Conservation (phyloP, 2,888 invertebrate genomes). For the Drosophila neutralis region DNA sequence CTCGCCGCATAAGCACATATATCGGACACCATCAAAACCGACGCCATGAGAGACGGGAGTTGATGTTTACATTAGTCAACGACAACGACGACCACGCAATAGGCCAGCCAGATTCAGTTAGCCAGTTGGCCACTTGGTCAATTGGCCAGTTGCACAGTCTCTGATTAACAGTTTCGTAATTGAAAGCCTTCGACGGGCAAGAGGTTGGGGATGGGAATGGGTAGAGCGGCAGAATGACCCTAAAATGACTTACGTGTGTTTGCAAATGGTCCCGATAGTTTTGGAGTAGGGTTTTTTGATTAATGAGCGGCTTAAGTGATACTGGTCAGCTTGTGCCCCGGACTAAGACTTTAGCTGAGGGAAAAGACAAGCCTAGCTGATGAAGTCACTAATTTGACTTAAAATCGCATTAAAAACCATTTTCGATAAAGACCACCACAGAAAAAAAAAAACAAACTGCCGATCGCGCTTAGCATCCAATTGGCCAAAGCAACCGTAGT, state of each 20-base stretch:
- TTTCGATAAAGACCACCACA: slow-evolving; percentile 66
- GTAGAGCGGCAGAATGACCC: slow-evolving; percentile 5
- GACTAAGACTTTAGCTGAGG: slow-evolving; percentile 49
- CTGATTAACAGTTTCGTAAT: slow-evolving; percentile 72
- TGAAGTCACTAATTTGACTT: slow-evolving; percentile 79
- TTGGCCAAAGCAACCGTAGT: slow-evolving; percentile 8
- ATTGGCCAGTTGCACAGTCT: slow-evolving; percentile 38
- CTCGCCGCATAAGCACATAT: slow-evolving; percentile 1
- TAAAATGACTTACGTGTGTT: slow-evolving; percentile 51
- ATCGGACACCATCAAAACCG: slow-evolving; percentile 29
- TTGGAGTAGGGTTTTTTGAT: slow-evolving; percentile 61
- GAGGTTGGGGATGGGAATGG: neutral
- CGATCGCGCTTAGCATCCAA: slow-evolving; percentile 37
- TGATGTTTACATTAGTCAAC: slow-evolving; percentile 64
- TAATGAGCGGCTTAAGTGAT: slow-evolving; percentile 78
- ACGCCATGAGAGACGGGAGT: slow-evolving; percentile 41
- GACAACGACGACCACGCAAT: slow-evolving; percentile 43
- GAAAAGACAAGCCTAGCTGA: slow-evolving; percentile 63
- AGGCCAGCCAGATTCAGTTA: slow-evolving; percentile 28
- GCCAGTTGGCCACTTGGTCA: slow-evolving; percentile 4
- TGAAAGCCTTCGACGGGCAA: slow-evolving; percentile 51
- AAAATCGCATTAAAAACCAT: slow-evolving; percentile 79
- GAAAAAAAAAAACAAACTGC: slow-evolving; percentile 15
- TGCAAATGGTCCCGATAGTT: slow-evolving; percentile 58
- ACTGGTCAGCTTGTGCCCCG: slow-evolving; percentile 41